These are phyloP conservation scores for Silurus asotus DNA, from an alignment of 2,113 vertebrate genomes.

Conservation along the genomic window DNA sequence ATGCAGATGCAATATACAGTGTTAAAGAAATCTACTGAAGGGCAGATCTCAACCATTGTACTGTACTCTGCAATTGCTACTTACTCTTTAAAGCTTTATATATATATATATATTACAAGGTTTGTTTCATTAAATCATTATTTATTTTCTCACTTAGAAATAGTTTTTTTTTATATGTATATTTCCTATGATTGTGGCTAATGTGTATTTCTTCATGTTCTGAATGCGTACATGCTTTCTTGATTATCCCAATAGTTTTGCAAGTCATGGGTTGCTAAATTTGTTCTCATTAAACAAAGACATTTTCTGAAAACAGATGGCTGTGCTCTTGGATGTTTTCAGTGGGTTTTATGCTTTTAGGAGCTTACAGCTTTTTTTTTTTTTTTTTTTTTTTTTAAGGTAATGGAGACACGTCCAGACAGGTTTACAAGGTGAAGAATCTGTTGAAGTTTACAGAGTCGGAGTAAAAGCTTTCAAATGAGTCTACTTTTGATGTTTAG, in stretches of 20 bases:
- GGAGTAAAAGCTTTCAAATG: neutral
- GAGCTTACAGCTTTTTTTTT: neutral
- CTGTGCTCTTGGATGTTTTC: neutral
- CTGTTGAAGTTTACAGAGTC: neutral
- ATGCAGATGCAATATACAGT: no score
- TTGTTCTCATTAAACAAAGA: neutral
- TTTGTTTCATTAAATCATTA: no score
- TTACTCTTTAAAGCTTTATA: no score
- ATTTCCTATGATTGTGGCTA: neutral
- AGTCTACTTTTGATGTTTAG: slow-evolving; percentile 13
- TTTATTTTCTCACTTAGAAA: no score
- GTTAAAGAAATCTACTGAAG: no score
- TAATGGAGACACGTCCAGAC: neutral
- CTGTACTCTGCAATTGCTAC: no score
- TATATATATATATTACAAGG: no score
- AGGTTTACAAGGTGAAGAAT: slow-evolving; percentile 1
- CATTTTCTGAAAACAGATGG: neutral
- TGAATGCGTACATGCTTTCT: neutral
- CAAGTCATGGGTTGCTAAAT: neutral
- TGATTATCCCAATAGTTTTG: neutral
- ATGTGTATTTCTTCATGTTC: neutral
- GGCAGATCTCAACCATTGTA: no score
- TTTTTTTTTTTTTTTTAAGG: no score
- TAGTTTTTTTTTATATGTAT: neutral
- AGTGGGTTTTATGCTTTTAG: neutral